Base-by-base conservation (phyloP, 1,140 invertebrate species). In the Melitaea cinxia region DNA sequence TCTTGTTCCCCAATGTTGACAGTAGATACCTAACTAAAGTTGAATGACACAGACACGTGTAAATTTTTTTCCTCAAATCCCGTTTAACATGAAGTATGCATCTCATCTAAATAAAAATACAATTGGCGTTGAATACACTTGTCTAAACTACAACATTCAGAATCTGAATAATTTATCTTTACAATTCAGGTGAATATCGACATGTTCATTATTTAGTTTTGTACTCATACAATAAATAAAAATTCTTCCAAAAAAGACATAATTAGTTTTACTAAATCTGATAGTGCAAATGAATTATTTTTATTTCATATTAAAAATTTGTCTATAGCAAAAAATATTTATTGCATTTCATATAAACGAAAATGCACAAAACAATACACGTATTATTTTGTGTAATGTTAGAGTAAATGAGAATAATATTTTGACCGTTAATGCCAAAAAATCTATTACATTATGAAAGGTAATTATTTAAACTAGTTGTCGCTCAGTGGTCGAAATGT, bases 81-180 rank as follows among this genome's bases (percentile, higher is more conserved):
- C 64, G 37, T 67, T 73, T 75, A 70, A 69, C 68, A 73, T 75
- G 65, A 72, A 75, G 50, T 68, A 75, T 76, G 68, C 77, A 68
- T 73, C 52, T 63, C 49, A 72, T 77, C 64, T 80, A 66, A 80
- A 80, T 78, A 80, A 76, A 78, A 78, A 78, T 68, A 76, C 69
- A 72, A 72, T 77, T 72, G 68, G 64, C 70, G 55, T 63, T 70
- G 68, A 70, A 69, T 70, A 71, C 55, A 67, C 72, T 73, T 65
- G 57, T 28, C 59, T 59, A 66, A 69, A 63, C 53, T 56, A 64
- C 52, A 37, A 19, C 30, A 47, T 58, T 57, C 53, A 35, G 24
- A 54, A 33, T 35, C 50, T 49, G 54, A 70, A 65, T 66, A 60
- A 35, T 19, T 45, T 67, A 50, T 55, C 30, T 55, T 54, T 49